Evolutionary conservation across 2,888 invertebrate genomes (phyloP), one percentile per base, ranked within the genome.

Genomic region (Andrena haemorrhoa): DNA sequence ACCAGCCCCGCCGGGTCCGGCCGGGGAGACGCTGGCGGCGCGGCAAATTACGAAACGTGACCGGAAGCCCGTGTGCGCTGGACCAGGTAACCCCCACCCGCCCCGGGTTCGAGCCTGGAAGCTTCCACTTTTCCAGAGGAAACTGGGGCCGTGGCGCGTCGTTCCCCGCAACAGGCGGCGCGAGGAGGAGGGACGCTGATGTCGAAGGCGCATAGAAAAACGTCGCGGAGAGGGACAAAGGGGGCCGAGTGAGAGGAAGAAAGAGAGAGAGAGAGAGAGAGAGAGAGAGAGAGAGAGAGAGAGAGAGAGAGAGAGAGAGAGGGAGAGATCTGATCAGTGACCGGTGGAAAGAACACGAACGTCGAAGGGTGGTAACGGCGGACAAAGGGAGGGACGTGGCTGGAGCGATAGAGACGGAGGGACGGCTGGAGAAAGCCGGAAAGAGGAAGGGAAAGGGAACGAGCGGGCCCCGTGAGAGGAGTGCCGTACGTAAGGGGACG

Each of bases 61-160:
- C 89, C 90, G 91, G 91, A 91, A 91, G 85, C 74, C 79, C 86
- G 89, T 89, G 89, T 84, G 87, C 89, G 90, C 82, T 86, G 89
- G 89, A 89, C 89, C 88, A 85, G 75, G 86, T 73, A 88, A 84
- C 84, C 88, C 82, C 80, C 41, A 16, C 41, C 41, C 4, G 16
- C 16, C 41, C 4, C 41, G 16, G 16, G 5, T 41, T 41, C 41
- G 5, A 41, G 41, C 41, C 41, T 78, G 89, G 89, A 89, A 89
- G 89, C 90, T 81, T 89, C 89, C 91, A 91, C 88, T 91, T 88
- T 90, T 90, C 86, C 86, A 89, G 88, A 90, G 90, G 89, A 89
- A 90, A 89, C 75, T 16, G 76, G 63, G 85, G 61, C 80, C 75
- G 76, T 51, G 69, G 82, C 63, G 71, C 85, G 84, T 78, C 79